A percentile compares a stretch with the other conserved stretches of the same genome.
phyloP scores from a whole-genome alignment of 2,113 vertebrate species.

The Cyprinodon brontotheroides region DNA sequence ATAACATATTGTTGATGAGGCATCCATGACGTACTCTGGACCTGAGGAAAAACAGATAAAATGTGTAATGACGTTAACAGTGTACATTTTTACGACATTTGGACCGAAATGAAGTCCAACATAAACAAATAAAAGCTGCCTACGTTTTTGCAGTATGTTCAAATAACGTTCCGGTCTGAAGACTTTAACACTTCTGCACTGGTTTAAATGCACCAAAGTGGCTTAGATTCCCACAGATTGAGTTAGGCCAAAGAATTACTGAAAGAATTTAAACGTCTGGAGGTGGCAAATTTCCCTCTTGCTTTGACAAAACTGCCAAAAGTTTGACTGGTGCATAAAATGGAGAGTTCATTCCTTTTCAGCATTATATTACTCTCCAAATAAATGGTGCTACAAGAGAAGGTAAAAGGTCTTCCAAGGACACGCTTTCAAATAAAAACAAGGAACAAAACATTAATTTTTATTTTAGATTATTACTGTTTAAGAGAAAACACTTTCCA shows the following conservation, averaged over 20 bases:
- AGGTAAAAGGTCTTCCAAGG: conserved; percentile 17
- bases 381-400: conserved; percentile 10
- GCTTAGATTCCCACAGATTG: conserved; percentile 46
- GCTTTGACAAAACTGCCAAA: conserved; percentile 45
- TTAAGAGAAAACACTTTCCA: conserved; percentile 1
- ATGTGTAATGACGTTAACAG: conserved; percentile 21
- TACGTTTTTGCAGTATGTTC: conserved; percentile 45
- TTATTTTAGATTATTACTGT: background rate
- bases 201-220: conserved; percentile 38
- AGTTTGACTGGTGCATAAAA: conserved; percentile 38
- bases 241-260: conserved; percentile 47
- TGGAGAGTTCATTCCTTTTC: conserved; percentile 36
- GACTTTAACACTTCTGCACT: conserved; percentile 24
- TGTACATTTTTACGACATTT: background rate
- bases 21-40: conserved; percentile 99
- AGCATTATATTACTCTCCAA: conserved; percentile 31
- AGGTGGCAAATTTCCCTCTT: conserved; percentile 45
- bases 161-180: conserved; percentile 22
- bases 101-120: background rate
- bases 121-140: conserved; percentile 30
- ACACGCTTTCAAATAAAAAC: background rate
- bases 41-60: conserved; percentile 77
- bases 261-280: conserved; percentile 46
- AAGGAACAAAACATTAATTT: background rate
- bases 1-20: conserved; percentile 99